These are phyloP conservation scores for Hirtodrosophila histrioides DNA, from an alignment of 2,888 invertebrate species.

Conservation along the genomic window DNA sequence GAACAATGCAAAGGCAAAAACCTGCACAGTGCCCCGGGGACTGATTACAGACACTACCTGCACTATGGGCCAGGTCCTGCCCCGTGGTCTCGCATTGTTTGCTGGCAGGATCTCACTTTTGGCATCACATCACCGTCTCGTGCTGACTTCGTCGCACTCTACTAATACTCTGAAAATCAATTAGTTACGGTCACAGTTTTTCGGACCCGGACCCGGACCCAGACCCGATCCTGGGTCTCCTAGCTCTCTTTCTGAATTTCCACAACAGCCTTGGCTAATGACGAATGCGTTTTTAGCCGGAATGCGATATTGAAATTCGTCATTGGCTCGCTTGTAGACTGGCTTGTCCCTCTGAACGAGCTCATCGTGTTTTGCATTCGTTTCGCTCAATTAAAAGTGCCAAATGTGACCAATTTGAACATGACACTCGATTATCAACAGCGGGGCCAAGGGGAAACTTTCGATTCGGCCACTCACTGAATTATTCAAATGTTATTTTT, in stretches of 20 bases:
- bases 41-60: conserved; percentile 67
- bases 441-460: not conserved
- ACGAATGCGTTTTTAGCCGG: conserved; percentile 61
- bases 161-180: conserved; percentile 70
- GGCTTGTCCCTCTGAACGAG: conserved; percentile 31
- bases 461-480: conserved; percentile 22
- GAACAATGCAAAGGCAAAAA: conserved; percentile 72
- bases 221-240: not conserved
- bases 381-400: conserved; percentile 71
- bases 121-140: conserved; percentile 34
- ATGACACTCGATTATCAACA: conserved; percentile 52
- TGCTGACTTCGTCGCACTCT: conserved; percentile 63
- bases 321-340: conserved; percentile 53
- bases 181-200: conserved; percentile 71
- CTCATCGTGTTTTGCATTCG: conserved; percentile 61
- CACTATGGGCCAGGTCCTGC: conserved; percentile 7
- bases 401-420: conserved; percentile 61
- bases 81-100: conserved; percentile 14
- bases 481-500: conserved; percentile 62
- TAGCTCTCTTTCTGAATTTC: conserved; percentile 37
- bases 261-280: conserved; percentile 60
- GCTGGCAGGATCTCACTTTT: conserved; percentile 48
- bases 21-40: conserved; percentile 64
- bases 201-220: not conserved
- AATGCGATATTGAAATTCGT: conserved; percentile 52